phyloP scores from a whole-genome alignment of 92 coral and sea anemone genomes.

The Nematostella vectensis region DNA sequence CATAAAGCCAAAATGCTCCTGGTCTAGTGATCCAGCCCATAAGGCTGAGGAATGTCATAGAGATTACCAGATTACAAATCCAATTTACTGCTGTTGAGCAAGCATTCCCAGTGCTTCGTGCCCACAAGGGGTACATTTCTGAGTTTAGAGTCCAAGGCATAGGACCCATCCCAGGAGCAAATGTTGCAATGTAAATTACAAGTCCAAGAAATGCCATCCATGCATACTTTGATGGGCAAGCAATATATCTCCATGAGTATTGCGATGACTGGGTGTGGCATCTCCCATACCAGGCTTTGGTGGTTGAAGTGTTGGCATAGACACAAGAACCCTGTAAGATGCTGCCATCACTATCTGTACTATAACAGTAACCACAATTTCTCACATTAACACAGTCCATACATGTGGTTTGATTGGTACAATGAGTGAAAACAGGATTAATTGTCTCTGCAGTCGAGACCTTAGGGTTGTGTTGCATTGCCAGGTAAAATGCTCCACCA shows the following conservation, averaged over 20 bases:
- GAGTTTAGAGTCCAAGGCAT: slow-evolving; percentile 87
- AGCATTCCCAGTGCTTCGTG: slow-evolving; percentile 67
- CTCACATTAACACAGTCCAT: slow-evolving; percentile 27
- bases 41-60: slow-evolving; percentile 60
- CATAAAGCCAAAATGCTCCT: slow-evolving; percentile 90
- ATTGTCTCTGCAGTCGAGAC: slow-evolving; percentile 21
- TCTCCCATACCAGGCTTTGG: slow-evolving; percentile 52
- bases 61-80: slow-evolving; percentile 58
- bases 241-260: slow-evolving; percentile 42
- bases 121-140: slow-evolving; percentile 81
- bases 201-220: slow-evolving; percentile 76
- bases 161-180: slow-evolving; percentile 87
- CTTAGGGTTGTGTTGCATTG: slow-evolving; percentile 34
- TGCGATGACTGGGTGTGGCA: slow-evolving; percentile 31
- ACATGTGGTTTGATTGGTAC: slow-evolving; percentile 29
- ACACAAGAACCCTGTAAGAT: slow-evolving; percentile 71
- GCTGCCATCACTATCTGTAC: slow-evolving; percentile 20
- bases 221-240: slow-evolving; percentile 80
- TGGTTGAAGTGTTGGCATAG: slow-evolving; percentile 25
- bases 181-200: slow-evolving; percentile 53
- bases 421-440: slow-evolving; percentile 10
- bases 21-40: slow-evolving; percentile 62
- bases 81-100: slow-evolving; percentile 73
- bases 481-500: slow-evolving; percentile 75
- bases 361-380: slow-evolving; percentile 74